A percentile compares a stretch with the other conserved stretches of the same genome.
phyloP scores from a whole-genome alignment of 2,888 invertebrate species.

The Drosophila monieri region DNA sequence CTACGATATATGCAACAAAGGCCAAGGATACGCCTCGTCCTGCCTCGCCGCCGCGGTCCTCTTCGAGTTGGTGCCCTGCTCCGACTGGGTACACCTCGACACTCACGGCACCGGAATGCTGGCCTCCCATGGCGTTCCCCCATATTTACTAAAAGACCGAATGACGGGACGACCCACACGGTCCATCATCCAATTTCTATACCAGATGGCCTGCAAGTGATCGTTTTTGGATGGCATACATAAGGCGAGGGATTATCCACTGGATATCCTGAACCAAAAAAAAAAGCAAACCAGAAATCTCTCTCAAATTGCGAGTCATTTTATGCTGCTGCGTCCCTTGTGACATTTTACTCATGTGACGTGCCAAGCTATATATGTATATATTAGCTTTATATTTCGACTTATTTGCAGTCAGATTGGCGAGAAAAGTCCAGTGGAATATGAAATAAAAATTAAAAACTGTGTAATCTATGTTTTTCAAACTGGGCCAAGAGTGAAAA shows the following conservation, averaged over 20 bases:
- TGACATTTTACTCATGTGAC: not conserved
- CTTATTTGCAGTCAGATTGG: not conserved
- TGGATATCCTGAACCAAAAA: not conserved
- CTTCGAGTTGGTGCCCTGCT: conserved; percentile 86
- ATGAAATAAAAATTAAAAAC: conserved; percentile 2
- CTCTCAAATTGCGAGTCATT: not conserved
- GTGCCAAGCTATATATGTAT: too few species aligned
- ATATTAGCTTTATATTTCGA: not conserved
- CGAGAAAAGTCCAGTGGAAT: not conserved
- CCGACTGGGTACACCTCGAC: conserved; percentile 89
- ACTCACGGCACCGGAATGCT: conserved; percentile 89
- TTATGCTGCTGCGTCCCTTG: not conserved
- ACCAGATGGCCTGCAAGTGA: conserved; percentile 80
- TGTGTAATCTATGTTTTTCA: not conserved
- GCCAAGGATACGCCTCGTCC: conserved; percentile 86
- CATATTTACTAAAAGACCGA: conserved; percentile 86
- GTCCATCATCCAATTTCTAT: conserved; percentile 85
- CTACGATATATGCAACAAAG: conserved; percentile 87
- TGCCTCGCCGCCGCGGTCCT: conserved; percentile 89
- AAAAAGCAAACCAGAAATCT: not conserved
- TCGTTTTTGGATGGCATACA: not conserved
- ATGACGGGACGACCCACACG: conserved; percentile 87
- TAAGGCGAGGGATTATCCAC: conserved; percentile 7
- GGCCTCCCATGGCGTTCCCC: conserved; percentile 85
- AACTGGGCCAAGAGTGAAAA: not conserved